phyloP scores from a whole-genome alignment of 2,888 invertebrate species.

The Eucera pruinosa region DNA sequence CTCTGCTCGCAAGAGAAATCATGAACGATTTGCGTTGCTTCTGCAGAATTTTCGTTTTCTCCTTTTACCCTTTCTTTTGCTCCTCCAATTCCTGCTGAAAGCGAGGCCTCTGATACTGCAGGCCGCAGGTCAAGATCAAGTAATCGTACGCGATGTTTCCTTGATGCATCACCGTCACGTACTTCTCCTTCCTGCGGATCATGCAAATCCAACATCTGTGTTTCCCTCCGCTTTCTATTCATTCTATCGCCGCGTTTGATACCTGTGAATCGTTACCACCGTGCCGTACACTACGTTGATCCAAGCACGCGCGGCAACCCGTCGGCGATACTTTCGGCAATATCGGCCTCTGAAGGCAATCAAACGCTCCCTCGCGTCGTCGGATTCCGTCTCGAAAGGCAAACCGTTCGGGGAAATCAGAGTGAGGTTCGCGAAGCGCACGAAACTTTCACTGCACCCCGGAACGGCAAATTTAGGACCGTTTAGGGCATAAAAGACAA shows the following conservation, averaged over 20 bases:
- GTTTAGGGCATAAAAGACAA: too few species aligned
- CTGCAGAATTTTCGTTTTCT: neutral
- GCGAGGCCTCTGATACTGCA: slow-evolving; percentile 72
- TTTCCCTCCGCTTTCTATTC: slow-evolving; percentile 4
- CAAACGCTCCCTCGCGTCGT: slow-evolving; percentile 83
- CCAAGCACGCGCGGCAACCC: slow-evolving; percentile 87
- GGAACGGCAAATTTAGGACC: too few species aligned
- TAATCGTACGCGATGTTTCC: slow-evolving; percentile 80
- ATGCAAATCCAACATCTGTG: neutral
- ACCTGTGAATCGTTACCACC: slow-evolving; percentile 87
- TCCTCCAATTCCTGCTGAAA: slow-evolving; percentile 52
- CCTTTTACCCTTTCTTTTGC: slow-evolving; percentile 58
- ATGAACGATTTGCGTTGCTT: neutral
- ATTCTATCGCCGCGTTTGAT: slow-evolving; percentile 42
- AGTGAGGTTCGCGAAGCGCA: slow-evolving; percentile 89
- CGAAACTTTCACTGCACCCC: slow-evolving; percentile 84
- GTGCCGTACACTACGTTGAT: slow-evolving; percentile 88
- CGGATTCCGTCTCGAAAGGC: slow-evolving; percentile 85
- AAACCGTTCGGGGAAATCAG: slow-evolving; percentile 89
- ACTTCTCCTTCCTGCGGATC: slow-evolving; percentile 85
- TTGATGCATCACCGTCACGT: slow-evolving; percentile 84
- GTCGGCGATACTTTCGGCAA: slow-evolving; percentile 86
- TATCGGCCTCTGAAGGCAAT: slow-evolving; percentile 86
- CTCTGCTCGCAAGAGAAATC: neutral
- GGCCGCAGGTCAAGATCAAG: slow-evolving; percentile 79